Evolutionary conservation across 2,888 invertebrate genomes (phyloP).

Genomic region (Oligia fasciuncula): DNA sequence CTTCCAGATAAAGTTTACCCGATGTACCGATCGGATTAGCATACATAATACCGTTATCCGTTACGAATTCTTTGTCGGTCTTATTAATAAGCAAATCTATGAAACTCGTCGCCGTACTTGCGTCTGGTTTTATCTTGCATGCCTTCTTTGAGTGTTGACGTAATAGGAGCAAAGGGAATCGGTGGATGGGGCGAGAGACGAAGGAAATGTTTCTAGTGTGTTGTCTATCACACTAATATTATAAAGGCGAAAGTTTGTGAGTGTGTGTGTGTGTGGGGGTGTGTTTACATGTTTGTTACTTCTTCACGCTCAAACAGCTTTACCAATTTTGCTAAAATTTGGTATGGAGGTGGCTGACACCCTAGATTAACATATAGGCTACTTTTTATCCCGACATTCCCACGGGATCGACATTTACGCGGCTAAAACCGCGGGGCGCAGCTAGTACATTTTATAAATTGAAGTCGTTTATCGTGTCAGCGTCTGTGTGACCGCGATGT

Average conservation of each 20-base stretch:
- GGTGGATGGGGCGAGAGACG: not conserved
- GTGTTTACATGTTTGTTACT: too few species aligned
- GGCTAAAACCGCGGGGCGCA: too few species aligned
- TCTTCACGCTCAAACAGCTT: too few species aligned
- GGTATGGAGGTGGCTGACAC: too few species aligned
- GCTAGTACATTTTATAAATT: not conserved
- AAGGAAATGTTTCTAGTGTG: not conserved
- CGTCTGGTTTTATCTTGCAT: slow-evolving; percentile 64
- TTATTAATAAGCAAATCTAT: slow-evolving; percentile 86
- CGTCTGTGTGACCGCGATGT: not conserved
- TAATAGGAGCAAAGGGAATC: slow-evolving; percentile 23
- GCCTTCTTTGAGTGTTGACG: slow-evolving; percentile 49
- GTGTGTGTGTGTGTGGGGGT: too few species aligned
- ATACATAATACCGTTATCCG: slow-evolving; percentile 81
- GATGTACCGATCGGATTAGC: slow-evolving; percentile 73
- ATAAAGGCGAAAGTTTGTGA: too few species aligned
- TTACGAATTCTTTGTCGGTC: slow-evolving; percentile 85
- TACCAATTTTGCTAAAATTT: too few species aligned
- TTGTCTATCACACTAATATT: not conserved
- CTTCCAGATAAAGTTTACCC: slow-evolving; percentile 56
- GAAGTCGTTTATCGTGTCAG: not conserved
- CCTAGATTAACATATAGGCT: too few species aligned
- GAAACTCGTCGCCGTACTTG: slow-evolving; percentile 76
- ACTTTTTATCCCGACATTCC: too few species aligned
- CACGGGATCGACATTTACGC: too few species aligned